Conservation (phyloP, 2,113 vertebrate species). For the Hucho hucho region DNA sequence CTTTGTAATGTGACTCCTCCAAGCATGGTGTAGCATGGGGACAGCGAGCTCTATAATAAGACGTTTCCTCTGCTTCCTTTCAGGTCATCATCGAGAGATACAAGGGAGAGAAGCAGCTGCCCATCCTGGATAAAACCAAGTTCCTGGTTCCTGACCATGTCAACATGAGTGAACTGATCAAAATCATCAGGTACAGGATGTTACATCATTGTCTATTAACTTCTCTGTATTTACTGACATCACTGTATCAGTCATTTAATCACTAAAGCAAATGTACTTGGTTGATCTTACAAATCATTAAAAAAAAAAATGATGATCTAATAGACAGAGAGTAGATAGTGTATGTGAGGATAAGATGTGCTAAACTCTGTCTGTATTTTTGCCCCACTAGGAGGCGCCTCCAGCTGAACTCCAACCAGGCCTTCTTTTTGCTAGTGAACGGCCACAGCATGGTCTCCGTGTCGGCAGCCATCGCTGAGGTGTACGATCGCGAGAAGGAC, state of each 20-base stretch:
- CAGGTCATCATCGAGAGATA: conserved; percentile 98
- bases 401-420: conserved; percentile 96
- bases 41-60: neutral
- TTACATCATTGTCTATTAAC: too few relatives aligned
- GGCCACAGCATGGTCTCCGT: conserved; percentile 99
- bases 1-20: conserved; percentile 41
- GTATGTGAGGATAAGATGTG: neutral
- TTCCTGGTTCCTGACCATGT: conserved; percentile 97
- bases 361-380: conserved; percentile 6
- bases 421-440: conserved; percentile 97
- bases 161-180: conserved; percentile 98
- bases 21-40: neutral
- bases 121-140: conserved; percentile 96
- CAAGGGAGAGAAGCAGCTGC: conserved; percentile 97
- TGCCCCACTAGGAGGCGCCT: conserved; percentile 82
- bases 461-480: conserved; percentile 89
- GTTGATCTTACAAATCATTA: too few relatives aligned
- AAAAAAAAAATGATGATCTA: too few relatives aligned
- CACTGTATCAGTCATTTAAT: too few relatives aligned
- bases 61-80: conserved; percentile 11
- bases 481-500: conserved; percentile 92
- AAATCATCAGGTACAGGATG: conserved; percentile 89
- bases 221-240: too few relatives aligned
- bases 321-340: too few relatives aligned
- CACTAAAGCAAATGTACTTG: too few relatives aligned